Conservation (phyloP, 2,113 vertebrate species). For the Cathartes aura region DNA sequence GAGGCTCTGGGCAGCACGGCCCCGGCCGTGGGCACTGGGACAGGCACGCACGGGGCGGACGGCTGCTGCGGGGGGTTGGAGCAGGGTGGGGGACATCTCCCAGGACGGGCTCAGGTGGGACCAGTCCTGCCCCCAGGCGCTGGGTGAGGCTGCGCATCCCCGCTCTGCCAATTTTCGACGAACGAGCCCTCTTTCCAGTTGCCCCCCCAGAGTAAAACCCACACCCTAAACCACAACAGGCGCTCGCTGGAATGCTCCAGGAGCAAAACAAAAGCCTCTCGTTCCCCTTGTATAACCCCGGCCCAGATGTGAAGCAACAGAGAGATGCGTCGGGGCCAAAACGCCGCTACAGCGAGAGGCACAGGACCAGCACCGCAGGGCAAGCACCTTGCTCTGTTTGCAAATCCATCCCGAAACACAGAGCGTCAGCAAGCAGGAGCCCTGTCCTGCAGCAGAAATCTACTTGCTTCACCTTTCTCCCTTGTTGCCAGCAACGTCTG, state of each 20-base stretch:
- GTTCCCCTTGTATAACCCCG: neutral
- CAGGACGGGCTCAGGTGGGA: neutral
- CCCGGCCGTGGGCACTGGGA: neutral
- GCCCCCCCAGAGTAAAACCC: neutral
- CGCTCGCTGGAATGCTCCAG: neutral
- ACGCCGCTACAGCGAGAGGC: neutral
- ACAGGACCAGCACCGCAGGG: neutral
- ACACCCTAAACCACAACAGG: conserved; percentile 34
- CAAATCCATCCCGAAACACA: neutral
- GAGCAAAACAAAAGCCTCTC: neutral
- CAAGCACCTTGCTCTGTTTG: fast-evolving
- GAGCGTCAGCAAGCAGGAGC: neutral
- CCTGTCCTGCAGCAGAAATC: neutral
- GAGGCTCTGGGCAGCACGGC: neutral
- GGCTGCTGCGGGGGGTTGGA: fast-evolving
- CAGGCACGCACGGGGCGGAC: fast-evolving
- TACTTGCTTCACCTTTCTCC: neutral
- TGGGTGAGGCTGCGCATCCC: neutral
- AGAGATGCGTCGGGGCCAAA: neutral
- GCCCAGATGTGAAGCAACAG: neutral
- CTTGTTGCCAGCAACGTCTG: neutral
- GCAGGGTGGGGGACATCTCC: neutral
- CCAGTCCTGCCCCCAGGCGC: neutral
- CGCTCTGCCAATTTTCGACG: fast-evolving
- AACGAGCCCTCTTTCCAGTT: neutral